Percentiles rank a stretch among this genome's conserved stretches.
phyloP scores from a whole-genome alignment of 2,113 vertebrate genomes.

The Eulemur rufifrons region DNA sequence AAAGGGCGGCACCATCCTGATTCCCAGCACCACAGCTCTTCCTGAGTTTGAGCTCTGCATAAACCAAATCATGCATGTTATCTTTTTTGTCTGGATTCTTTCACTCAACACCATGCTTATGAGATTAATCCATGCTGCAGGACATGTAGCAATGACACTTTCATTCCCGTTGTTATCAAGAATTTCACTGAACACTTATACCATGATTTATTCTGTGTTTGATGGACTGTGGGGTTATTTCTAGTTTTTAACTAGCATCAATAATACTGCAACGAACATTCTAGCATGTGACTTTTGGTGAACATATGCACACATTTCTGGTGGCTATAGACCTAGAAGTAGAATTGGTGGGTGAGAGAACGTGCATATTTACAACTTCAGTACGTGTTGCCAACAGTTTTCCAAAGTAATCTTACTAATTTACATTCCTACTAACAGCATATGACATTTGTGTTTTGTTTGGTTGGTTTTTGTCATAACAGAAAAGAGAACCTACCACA shows the following conservation, averaged over 20 bases:
- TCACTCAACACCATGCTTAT: not conserved
- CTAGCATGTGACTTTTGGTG: not conserved
- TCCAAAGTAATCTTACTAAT: not conserved
- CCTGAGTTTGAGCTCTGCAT: not conserved
- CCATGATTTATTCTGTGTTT: not conserved
- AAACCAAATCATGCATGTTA: not conserved
- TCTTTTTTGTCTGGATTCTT: not conserved
- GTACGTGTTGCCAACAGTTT: not conserved
- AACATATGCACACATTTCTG: not conserved
- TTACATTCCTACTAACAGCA: not conserved
- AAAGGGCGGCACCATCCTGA: not conserved
- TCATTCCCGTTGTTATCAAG: not conserved
- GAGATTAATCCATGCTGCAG: not conserved
- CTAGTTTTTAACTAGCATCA: not conserved
- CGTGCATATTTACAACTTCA: not conserved
- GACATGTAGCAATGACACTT: not conserved
- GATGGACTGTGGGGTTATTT: not conserved
- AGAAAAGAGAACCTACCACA: constrained; percentile 4
- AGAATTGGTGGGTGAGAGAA: not conserved
- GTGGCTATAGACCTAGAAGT: not conserved
- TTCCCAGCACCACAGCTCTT: not conserved
- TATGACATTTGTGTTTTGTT: not conserved
- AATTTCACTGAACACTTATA: not conserved
- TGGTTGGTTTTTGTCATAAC: not conserved
- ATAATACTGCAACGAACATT: not conserved